phyloP scores from a whole-genome alignment of 1,140 invertebrate genomes.

The Andricus grossulariae region DNA sequence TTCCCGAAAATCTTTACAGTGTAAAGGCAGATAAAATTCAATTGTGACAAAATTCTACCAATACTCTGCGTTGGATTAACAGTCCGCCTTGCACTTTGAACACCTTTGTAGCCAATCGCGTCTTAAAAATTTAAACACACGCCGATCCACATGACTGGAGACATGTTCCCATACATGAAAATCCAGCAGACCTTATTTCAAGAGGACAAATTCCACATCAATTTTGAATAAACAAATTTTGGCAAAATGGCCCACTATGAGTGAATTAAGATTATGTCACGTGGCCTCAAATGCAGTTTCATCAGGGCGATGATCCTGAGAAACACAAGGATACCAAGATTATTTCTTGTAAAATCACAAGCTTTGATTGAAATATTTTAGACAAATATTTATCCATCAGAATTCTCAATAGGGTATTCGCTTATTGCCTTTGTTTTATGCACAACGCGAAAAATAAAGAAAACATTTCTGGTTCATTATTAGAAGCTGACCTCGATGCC shows the following conservation, averaged over 20 bases:
- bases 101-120: constrained; percentile 27
- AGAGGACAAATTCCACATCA: no score
- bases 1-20: no score
- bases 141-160: no score
- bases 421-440: not conserved
- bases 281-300: constrained; percentile 22
- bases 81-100: no score
- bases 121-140: constrained; percentile 20
- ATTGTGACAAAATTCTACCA: constrained; percentile 41
- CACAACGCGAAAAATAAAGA: no score
- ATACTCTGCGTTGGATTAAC: no score
- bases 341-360: not conserved
- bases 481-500: not conserved
- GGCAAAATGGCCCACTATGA: constrained; percentile 35
- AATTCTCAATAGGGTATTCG: not conserved
- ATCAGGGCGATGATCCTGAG: not conserved
- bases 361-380: not conserved
- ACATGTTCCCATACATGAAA: no score
- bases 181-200: no score
- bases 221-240: not conserved
- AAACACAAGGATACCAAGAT: not conserved
- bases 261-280: not conserved
- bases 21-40: not conserved
- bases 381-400: not conserved
- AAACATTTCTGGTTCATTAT: not conserved